Percentiles rank a stretch among this genome's conserved stretches.
Conservation (phyloP, 2,797 vertebrate species). For the Rhinogobio ventralis region DNA sequence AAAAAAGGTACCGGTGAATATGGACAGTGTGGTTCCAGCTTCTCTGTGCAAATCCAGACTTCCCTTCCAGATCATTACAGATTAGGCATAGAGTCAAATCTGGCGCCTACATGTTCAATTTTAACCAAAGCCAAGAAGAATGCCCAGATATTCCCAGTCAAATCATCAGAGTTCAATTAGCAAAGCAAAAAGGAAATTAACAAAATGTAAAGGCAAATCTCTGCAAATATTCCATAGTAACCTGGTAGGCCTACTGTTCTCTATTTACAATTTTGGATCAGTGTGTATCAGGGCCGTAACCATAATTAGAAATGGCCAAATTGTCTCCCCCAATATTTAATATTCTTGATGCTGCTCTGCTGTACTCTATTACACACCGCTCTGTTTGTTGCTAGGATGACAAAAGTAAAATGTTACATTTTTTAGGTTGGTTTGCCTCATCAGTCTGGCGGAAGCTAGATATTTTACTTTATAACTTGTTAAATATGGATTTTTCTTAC, state of each 20-base stretch:
- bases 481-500: no score
- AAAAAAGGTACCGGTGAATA: not conserved
- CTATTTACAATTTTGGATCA: not conserved
- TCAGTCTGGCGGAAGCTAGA: no score
- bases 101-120: not conserved
- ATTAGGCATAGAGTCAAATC: constrained; percentile 22
- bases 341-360: no score
- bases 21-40: not conserved
- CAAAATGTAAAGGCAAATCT: not conserved
- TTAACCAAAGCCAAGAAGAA: constrained; percentile 7
- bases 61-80: constrained; percentile 46
- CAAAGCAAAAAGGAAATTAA: not conserved
- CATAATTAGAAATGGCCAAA: no score
- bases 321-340: no score
- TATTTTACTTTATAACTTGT: no score
- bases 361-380: no score
- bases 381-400: no score
- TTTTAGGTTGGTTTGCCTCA: no score
- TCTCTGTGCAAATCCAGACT: constrained; percentile 13
- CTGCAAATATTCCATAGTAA: not conserved
- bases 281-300: not conserved
- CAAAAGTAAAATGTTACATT: no score
- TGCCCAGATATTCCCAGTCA: not conserved
- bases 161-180: not conserved
- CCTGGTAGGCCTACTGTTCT: not conserved